Base-by-base conservation (phyloP, 2,888 invertebrate genomes). In the Cerastis rubricosa region DNA sequence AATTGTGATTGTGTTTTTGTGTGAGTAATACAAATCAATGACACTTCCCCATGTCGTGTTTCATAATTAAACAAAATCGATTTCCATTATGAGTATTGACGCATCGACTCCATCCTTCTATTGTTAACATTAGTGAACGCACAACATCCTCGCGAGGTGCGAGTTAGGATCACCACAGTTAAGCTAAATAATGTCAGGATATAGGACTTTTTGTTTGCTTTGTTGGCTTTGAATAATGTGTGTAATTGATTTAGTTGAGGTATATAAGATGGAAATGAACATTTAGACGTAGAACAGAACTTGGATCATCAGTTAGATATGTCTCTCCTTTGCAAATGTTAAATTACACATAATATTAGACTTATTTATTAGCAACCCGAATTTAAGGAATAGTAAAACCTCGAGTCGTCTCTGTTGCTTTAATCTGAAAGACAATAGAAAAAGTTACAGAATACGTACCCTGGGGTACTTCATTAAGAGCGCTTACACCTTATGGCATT, bases 51-150 rank as follows among this genome's bases (percentile, higher is more conserved):
- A 9, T 80, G 25, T 0, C 14, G n/a, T 49, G 45, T 72, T 29
- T 40, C 35, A 65, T 70, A 74, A 71, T 82, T 66, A 74, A 59
- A 70, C 72, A 78, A 75, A 81, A 74, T 80, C 78, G 78, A 69
- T 80, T 68, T 64, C 59, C 63, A 63, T 73, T 69, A 70, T 61
- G 59, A 67, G 69, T 84, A 84, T 85, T 85, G 83, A 85, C 65
- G 80, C 57, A 86, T 79, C 68, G 80, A 82, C 61, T 71, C 63
- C 61, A 69, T 77, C 70, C 64, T 74, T 71, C 84, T 77, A 86
- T 86, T 88, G 88, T 89, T 88, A 84, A 83, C 76, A 81, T 85
- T 80, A 78, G 69, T 88, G 76, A 72, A 75, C 63, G 74, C 71
- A 65, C 73, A 73, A 82, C 76, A 88, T 83, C 85, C 82, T 76